Evolutionary conservation across 2,113 vertebrate genomes (phyloP).

Genomic region (Otis tarda): DNA sequence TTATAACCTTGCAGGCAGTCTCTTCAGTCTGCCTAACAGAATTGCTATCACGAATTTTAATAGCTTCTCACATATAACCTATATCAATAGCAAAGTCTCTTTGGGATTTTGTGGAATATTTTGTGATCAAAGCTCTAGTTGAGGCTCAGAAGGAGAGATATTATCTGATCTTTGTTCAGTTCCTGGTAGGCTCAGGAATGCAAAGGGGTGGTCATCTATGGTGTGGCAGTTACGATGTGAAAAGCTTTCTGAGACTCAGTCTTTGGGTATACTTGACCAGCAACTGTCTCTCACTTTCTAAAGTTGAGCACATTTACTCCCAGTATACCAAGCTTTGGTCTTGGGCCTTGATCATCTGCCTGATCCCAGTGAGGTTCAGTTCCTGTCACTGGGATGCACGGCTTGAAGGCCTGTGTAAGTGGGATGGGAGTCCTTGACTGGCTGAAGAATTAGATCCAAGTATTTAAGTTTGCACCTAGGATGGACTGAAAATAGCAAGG

Average conservation of each 20-base stretch:
- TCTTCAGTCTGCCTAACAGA: not conserved
- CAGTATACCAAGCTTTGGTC: not conserved
- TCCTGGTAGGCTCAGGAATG: not conserved
- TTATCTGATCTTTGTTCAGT: not conserved
- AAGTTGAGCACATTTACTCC: not conserved
- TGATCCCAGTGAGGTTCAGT: not conserved
- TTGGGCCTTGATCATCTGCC: not conserved
- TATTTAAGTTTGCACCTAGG: not conserved
- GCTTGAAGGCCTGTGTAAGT: not conserved
- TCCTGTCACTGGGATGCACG: not conserved
- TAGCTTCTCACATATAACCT: not conserved
- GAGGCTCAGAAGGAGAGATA: not conserved
- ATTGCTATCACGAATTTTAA: not conserved
- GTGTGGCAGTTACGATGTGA: not conserved
- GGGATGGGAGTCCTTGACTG: not conserved
- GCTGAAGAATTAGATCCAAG: not conserved
- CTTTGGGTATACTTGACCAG: not conserved
- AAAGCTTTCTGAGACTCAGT: not conserved
- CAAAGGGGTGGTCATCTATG: not conserved
- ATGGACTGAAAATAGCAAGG: not conserved
- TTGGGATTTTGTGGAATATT: not conserved
- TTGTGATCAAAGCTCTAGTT: not conserved
- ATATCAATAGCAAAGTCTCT: not conserved
- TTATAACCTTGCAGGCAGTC: not conserved
- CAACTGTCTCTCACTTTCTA: rapidly evolving